Evolutionary conservation across 2,113 vertebrate genomes (phyloP), one percentile per base, ranked within the genome.

Genomic region (Tympanuchus pallidicinctus): DNA sequence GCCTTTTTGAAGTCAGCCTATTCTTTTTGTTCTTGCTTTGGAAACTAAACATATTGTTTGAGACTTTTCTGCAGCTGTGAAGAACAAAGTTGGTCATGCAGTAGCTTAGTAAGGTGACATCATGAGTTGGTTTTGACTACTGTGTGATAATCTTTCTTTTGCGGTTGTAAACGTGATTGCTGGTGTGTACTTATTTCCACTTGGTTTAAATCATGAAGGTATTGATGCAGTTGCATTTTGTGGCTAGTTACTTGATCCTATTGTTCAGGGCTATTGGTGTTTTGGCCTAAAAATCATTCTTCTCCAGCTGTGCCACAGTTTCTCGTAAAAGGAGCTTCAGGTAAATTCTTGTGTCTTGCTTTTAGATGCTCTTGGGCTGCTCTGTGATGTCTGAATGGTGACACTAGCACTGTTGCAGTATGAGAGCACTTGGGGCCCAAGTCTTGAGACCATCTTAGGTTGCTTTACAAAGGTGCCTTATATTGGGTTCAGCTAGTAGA

Each of bases 41-140:
- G 80, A 90, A 95, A 48, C 66, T 67, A 36, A 77, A 34, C 34
- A 4, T 32, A 47, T 66, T 86, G 85, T 94, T 92, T 43, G 57
- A 54, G 69, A 15, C 48, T 67, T 34, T 38, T 66, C 30, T 93
- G 92, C 94, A 91, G 85, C 93, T 96, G 92, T 65, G 88, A 84
- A 60, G 86, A 90, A 36, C 80, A 69, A 86, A 93, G 86, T 92
- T 82, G 50, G 93, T 82, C 77, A 6, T 28, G 36, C 57, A 48
- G 59, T 32, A 82, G 25, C 45, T 77, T 3, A 43, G 76, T 78
- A 38, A 65, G 76, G 30, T 92, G 77, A 88, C 65, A 65, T 75
- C 50, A 78, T 42, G 73, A 95, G 73, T 34, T 86, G 60, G 5
- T 57, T 77, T 54, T 77, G 79, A 34, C 45, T 28, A 1, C 85